phyloP scores from a whole-genome alignment of 2,888 invertebrate genomes.

The Eretmocerus hayati region DNA sequence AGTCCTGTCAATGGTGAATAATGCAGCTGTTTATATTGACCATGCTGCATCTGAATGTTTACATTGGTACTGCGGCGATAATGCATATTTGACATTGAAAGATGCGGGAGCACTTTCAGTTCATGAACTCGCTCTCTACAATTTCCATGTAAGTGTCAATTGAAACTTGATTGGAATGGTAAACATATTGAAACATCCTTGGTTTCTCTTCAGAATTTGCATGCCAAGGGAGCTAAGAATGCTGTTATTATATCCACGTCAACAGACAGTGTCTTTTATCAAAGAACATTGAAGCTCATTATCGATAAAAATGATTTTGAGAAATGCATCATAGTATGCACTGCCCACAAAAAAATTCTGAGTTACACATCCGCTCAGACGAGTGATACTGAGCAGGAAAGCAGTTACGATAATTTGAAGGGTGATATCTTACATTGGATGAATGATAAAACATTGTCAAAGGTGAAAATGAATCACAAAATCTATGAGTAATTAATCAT shows the following conservation, averaged over 20 bases:
- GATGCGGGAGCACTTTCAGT: constrained; percentile 58
- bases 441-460: constrained; percentile 28
- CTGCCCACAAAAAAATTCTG: constrained; percentile 52
- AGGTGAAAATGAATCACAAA: constrained; percentile 25
- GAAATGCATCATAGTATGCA: constrained; percentile 56
- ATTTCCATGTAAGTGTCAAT: constrained; percentile 35
- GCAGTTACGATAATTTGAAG: constrained; percentile 45
- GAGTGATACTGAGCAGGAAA: constrained; percentile 30
- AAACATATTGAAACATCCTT: not conserved
- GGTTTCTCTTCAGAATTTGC: constrained; percentile 39
- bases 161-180: not conserved
- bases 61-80: constrained; percentile 62
- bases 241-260: constrained; percentile 56
- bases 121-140: constrained; percentile 54
- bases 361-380: constrained; percentile 48
- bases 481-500: not conserved
- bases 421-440: constrained; percentile 52
- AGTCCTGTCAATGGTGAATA: constrained; percentile 55
- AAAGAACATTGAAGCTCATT: constrained; percentile 55
- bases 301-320: constrained; percentile 56
- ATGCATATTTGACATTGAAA: constrained; percentile 50
- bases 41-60: constrained; percentile 58
- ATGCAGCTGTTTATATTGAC: constrained; percentile 61
- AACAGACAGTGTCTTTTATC: constrained; percentile 51
- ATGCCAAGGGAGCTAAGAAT: constrained; percentile 43